Conservation (phyloP, 2,888 invertebrate species). For the Merodon equestris region DNA sequence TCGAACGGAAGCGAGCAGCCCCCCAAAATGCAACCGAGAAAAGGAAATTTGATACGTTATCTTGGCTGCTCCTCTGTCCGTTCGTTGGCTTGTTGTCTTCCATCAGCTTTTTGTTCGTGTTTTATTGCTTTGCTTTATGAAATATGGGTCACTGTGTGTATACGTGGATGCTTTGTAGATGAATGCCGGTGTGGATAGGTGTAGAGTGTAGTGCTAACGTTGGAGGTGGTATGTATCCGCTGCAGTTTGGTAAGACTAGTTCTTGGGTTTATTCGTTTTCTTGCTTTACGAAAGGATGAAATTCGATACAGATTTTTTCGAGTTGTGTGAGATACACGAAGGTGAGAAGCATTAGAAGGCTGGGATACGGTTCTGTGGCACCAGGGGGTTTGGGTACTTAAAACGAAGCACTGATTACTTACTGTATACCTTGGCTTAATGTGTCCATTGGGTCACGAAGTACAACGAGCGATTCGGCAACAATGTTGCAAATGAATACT, state of each 20-base stretch:
- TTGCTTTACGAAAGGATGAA: conserved; percentile 53
- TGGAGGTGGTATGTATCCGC: conserved; percentile 51
- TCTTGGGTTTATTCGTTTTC: conserved; percentile 18
- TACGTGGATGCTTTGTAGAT: conserved; percentile 15
- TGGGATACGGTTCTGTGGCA: conserved; percentile 4
- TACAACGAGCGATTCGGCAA: too few species aligned
- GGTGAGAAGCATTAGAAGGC: conserved; percentile 48
- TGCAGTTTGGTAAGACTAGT: conserved; percentile 57
- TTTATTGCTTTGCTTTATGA: neutral
- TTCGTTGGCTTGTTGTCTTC: conserved; percentile 15
- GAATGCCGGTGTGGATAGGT: conserved; percentile 19
- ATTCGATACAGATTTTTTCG: conserved; percentile 50
- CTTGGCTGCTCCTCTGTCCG: neutral
- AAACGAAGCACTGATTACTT: neutral
- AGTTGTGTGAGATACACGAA: conserved; percentile 42
- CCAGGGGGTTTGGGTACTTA: neutral
- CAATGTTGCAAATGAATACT: too few species aligned
- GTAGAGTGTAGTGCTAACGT: conserved; percentile 30
- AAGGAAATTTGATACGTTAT: conserved; percentile 62
- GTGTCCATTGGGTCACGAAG: neutral
- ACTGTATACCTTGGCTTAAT: neutral
- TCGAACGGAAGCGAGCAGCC: conserved; percentile 23
- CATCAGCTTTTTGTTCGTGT: conserved; percentile 12
- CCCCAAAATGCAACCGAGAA: conserved; percentile 43
- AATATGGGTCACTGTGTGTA: conserved; percentile 61